phyloP scores from a whole-genome alignment of 2,797 vertebrate species.

The Lophotriccus pileatus region DNA sequence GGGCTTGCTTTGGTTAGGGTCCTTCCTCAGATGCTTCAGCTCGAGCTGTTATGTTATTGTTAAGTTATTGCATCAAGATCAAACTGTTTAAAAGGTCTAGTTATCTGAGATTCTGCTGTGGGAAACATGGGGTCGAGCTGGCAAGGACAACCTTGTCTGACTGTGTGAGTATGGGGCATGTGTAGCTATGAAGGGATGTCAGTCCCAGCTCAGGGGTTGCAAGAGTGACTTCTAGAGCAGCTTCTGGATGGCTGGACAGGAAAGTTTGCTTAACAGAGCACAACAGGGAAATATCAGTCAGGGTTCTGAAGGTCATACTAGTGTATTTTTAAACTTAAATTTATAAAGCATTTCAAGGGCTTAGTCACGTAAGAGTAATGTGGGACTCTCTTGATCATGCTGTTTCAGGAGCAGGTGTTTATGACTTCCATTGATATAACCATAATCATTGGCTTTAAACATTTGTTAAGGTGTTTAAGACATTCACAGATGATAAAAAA shows the following conservation, averaged over 20 bases:
- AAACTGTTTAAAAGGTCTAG: background rate
- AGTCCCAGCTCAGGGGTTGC: background rate
- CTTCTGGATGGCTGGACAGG: rapidly evolving
- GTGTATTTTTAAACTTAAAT: background rate
- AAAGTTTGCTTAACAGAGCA: no score
- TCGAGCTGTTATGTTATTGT: background rate
- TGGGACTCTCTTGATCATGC: background rate
- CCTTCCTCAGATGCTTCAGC: background rate
- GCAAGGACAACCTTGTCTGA: background rate
- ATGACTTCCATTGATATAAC: background rate
- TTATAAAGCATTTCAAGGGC: background rate
- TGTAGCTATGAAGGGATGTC: background rate
- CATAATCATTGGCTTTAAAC: background rate
- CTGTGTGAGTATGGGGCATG: background rate
- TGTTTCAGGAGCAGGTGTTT: background rate
- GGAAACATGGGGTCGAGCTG: background rate
- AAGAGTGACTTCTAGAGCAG: no score
- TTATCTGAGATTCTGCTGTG: background rate
- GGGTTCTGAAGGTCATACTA: background rate
- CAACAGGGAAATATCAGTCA: background rate
- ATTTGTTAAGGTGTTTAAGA: background rate
- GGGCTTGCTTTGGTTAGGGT: background rate
- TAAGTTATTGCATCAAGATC: no score
- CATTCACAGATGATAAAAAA: background rate
- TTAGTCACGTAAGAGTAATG: background rate